Evolutionary conservation across 2,797 vertebrate genomes (phyloP).

Genomic region (Limnodromus scolopaceus): DNA sequence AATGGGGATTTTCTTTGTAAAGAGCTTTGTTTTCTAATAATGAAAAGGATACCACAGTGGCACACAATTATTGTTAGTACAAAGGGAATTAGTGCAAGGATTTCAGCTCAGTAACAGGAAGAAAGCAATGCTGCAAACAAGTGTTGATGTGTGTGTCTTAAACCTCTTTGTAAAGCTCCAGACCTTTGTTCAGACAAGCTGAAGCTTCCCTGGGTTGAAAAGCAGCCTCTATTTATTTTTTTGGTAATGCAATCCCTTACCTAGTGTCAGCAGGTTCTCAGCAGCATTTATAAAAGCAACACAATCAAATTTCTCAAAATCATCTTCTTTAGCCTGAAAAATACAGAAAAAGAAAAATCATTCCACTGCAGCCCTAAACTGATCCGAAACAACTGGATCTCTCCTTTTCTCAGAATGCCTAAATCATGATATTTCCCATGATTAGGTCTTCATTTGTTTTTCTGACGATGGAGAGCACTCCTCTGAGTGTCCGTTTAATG

Average conservation of each 20-base stretch:
- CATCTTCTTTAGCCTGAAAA: slow-evolving; percentile 74
- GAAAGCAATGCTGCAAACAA: background rate
- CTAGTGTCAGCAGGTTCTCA: slow-evolving; percentile 73
- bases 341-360: background rate
- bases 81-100: background rate
- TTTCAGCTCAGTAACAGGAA: background rate
- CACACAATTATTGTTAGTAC: background rate
- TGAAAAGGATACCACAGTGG: background rate
- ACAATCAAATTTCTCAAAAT: slow-evolving; percentile 71
- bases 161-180: background rate
- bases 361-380: background rate
- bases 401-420: background rate
- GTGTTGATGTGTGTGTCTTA: background rate
- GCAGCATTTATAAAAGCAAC: slow-evolving; percentile 76
- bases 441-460: background rate
- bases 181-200: background rate
- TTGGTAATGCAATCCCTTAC: slow-evolving; percentile 39
- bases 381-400: background rate
- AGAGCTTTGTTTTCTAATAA: background rate
- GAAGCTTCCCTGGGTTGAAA: background rate
- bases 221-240: background rate
- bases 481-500: background rate
- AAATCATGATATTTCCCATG: background rate
- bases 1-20: background rate
- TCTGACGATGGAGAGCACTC: background rate